A percentile compares a stretch with the other conserved stretches of the same genome.
phyloP scores from a whole-genome alignment of 1,140 invertebrate genomes.

The Drosophila sechellia region DNA sequence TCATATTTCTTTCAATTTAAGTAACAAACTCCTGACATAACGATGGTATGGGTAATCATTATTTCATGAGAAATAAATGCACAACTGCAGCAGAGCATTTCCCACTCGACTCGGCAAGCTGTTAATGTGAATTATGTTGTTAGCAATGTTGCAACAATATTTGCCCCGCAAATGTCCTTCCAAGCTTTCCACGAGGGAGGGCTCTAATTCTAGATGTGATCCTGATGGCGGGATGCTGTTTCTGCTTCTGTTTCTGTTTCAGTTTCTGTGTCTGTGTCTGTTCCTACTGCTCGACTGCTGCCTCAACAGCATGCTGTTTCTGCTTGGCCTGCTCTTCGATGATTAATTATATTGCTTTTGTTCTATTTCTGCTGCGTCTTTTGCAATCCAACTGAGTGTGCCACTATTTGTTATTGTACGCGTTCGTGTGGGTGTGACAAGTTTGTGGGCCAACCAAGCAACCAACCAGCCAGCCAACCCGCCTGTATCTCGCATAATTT shows the following conservation, averaged over 20 bases:
- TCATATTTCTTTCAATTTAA: no score
- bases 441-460: constrained; percentile 3
- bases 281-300: constrained; percentile 10
- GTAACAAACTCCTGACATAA: no score
- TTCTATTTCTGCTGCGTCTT: constrained; percentile 56
- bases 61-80: neutral
- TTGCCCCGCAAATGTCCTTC: constrained; percentile 32
- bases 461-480: neutral
- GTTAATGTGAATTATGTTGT: constrained; percentile 47
- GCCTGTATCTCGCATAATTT: constrained; percentile 45
- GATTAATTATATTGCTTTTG: constrained; percentile 78
- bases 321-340: constrained; percentile 67
- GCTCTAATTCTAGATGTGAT: constrained; percentile 23
- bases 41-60: neutral
- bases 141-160: constrained; percentile 53
- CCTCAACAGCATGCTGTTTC: constrained; percentile 55
- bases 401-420: constrained; percentile 10
- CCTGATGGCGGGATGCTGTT: constrained; percentile 15
- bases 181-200: constrained; percentile 26
- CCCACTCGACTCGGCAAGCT: neutral
- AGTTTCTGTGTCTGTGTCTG: neutral
- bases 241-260: constrained; percentile 14
- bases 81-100: constrained; percentile 16
- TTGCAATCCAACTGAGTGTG: constrained; percentile 38
- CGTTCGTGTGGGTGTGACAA: constrained; percentile 8